These are phyloP conservation scores for Leucophenga montana DNA, from an alignment of 2,888 invertebrate genomes.

Conservation along the genomic window DNA sequence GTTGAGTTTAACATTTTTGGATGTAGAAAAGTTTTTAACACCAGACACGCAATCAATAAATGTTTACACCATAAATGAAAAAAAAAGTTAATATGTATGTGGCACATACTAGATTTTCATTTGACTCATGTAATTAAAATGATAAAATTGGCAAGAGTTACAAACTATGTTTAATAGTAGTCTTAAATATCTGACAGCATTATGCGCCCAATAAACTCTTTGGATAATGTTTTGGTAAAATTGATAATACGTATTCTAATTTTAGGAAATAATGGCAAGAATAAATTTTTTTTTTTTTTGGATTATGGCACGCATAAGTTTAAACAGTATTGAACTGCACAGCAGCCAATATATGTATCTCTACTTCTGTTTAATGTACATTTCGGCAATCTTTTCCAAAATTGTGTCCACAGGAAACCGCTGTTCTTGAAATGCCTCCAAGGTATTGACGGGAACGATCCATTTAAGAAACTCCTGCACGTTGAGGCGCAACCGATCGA, in stretches of 20 bases:
- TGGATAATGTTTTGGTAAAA: no score
- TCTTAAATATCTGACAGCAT: no score
- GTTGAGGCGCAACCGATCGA: conserved; percentile 81
- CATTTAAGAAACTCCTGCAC: conserved; percentile 85
- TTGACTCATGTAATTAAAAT: no score
- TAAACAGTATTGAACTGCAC: no score
- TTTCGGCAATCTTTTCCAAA: conserved; percentile 76
- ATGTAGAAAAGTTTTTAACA: conserved; percentile 30
- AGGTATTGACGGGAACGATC: conserved; percentile 85
- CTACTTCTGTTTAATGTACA: conserved; percentile 69
- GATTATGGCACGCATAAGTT: conserved; percentile 50
- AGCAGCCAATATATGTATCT: conserved; percentile 9
- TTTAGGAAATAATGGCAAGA: no score
- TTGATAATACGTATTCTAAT: no score
- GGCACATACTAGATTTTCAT: neutral
- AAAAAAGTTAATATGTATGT: conserved; percentile 13
- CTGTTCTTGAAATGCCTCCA: conserved; percentile 83
- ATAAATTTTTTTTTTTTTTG: no score
- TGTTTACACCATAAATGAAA: neutral
- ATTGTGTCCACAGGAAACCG: conserved; percentile 86
- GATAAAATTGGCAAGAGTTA: no score
- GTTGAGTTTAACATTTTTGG: no score
- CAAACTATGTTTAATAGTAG: no score
- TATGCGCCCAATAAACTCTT: no score
- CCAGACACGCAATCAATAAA: no score